Base-by-base conservation (phyloP, 2,888 invertebrate genomes). In the Agelastica alni region DNA sequence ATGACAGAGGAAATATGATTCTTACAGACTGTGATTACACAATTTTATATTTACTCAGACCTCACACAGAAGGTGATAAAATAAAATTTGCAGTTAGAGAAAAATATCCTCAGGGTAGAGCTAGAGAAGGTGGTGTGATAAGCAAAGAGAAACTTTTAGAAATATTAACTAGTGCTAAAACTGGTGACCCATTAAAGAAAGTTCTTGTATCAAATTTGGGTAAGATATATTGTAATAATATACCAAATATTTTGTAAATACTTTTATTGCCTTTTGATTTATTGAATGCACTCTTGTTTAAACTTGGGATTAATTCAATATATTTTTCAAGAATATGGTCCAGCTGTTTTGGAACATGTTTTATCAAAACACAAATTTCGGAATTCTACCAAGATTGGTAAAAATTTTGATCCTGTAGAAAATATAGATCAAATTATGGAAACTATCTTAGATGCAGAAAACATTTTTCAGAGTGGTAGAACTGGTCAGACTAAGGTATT, bases 1-100 rank as follows among this genome's bases (percentile, higher is more conserved):
- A 96, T 70, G 98, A 98, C 77, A 80, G 93, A 66, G 97, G 99
- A 47, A 99, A 99, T 76, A 88, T 99, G 10, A 84, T 98, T 48
- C 81, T 99, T 3, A 95, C 97, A 0, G 99, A 99, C 79, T 81
- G 84, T 70, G 86, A 95, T 64, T 87, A 91, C 80, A 89, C 83
- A 0, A 99, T 97, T 68, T 80, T 99, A 6, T 93, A 96, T 77
- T 88, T 98, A n/a, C 78, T 98, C 2, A 80, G 97, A 30, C 95
- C 96, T 0, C 90, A 96, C 67, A 87, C 88, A 2, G 96, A 96
- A 76, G 93, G 92, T 2, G 95, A 96, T 70, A 91, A 93, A 77
- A 78, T 91, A 51, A 90, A 88, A 66, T 93, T 97, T 81, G 93
- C 91, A 37, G 96, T 97, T 0, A 88, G 87, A 70, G 96, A 99